Conservation (phyloP, 92 coral and sea anemone species). For the Zoanthus gigantus region DNA sequence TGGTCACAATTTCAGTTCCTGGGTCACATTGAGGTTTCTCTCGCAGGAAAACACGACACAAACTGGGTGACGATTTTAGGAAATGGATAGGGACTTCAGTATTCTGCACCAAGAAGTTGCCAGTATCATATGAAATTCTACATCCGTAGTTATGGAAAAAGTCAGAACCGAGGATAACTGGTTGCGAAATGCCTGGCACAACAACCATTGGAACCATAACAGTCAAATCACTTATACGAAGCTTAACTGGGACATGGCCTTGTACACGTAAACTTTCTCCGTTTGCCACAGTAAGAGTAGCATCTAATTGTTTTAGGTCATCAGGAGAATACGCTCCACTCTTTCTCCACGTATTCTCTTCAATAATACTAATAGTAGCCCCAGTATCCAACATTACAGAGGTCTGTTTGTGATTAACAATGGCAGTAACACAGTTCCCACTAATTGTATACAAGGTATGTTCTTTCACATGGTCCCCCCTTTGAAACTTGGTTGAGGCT, state of each 20-base stretch:
- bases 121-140: too few species aligned
- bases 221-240: too few species aligned
- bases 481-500: conserved; percentile 44
- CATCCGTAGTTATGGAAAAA: too few species aligned
- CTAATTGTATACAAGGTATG: conserved; percentile 25
- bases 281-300: conserved; percentile 21
- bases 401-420: conserved; percentile 44
- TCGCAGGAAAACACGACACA: too few species aligned
- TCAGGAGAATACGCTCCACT: conserved; percentile 41
- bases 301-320: conserved; percentile 41
- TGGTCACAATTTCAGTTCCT: too few species aligned
- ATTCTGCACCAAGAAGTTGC: background rate
- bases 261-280: too few species aligned
- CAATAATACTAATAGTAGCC: background rate
- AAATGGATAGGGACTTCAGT: conserved; percentile 55
- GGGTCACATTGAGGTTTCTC: too few species aligned
- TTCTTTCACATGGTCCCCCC: conserved; percentile 20
- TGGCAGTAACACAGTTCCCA: conserved; percentile 47
- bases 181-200: conserved; percentile 36
- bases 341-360: conserved; percentile 54
- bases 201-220: conserved; percentile 31
- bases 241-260: too few species aligned
- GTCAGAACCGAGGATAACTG: too few species aligned
- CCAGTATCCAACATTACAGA: conserved; percentile 61
- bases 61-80: background rate